These are phyloP conservation scores for Lordiphosa andalusiaca DNA, from an alignment of 2,888 invertebrate genomes.

Conservation along the genomic window DNA sequence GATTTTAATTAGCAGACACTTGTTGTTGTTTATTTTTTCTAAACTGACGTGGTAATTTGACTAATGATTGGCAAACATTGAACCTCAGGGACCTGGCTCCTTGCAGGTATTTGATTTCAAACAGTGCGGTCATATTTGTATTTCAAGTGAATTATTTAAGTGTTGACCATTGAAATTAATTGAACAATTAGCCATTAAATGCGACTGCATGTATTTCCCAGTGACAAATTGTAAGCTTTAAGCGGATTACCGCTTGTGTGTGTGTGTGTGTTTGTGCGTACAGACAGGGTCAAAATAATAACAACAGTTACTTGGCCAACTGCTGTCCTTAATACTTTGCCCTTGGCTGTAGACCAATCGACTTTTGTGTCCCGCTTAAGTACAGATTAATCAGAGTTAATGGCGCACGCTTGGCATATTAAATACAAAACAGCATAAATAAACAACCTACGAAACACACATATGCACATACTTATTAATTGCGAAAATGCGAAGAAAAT, in stretches of 20 bases:
- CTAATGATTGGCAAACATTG: no score
- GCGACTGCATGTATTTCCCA: constrained; percentile 8
- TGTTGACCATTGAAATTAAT: constrained; percentile 42
- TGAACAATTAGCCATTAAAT: constrained; percentile 52
- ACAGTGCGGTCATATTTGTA: background rate
- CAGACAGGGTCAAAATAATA: background rate
- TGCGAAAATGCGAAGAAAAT: constrained; percentile 15
- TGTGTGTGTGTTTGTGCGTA: no score
- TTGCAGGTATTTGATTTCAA: background rate
- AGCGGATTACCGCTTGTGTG: constrained; percentile 1
- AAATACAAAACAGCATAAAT: constrained; percentile 34
- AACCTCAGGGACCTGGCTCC: background rate
- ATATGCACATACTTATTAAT: constrained; percentile 14
- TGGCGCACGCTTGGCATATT: constrained; percentile 41
- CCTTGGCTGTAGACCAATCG: constrained; percentile 20
- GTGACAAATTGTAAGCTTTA: constrained; percentile 5
- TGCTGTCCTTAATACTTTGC: constrained; percentile 18
- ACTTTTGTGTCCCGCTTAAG: constrained; percentile 42
- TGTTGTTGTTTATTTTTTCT: no score
- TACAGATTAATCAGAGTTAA: constrained; percentile 66
- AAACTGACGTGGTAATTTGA: no score
- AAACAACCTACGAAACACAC: constrained; percentile 20
- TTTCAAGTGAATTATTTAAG: background rate
- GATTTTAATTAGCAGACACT: no score
- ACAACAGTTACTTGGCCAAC: constrained; percentile 2